These are phyloP conservation scores for Phragmatobia fuliginosa DNA, from an alignment of 2,888 invertebrate genomes.

Conservation along the genomic window DNA sequence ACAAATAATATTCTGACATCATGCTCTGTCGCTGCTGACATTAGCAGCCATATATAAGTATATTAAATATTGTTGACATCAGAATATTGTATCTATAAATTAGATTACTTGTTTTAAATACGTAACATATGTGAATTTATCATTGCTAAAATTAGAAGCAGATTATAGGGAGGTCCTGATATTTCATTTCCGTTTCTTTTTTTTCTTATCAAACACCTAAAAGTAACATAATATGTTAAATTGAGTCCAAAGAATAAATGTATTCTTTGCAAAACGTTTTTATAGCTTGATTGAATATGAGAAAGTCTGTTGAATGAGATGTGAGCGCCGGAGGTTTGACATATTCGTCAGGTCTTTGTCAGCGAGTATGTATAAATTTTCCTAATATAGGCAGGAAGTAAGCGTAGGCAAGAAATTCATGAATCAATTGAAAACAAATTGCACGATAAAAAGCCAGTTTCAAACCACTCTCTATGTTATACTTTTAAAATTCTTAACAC, in stretches of 20 bases:
- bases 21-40: no score
- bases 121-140: neutral
- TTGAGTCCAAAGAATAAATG: neutral
- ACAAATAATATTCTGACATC: neutral
- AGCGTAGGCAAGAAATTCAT: neutral
- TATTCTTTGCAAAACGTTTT: neutral
- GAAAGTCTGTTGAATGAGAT: neutral
- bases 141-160: neutral
- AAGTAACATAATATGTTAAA: neutral
- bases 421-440: neutral
- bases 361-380: neutral
- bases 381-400: neutral
- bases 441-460: neutral
- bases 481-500: neutral
- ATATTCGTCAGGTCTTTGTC: neutral
- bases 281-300: neutral
- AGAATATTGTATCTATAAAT: neutral
- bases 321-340: neutral
- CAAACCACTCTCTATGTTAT: neutral
- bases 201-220: neutral
- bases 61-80: neutral
- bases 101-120: neutral
- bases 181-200: no score
- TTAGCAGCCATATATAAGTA: neutral
- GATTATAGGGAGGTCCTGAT: neutral